Evolutionary conservation across 2,797 vertebrate genomes (phyloP), one percentile per base, ranked within the genome.

Genomic region (Tragopan temminckii): DNA sequence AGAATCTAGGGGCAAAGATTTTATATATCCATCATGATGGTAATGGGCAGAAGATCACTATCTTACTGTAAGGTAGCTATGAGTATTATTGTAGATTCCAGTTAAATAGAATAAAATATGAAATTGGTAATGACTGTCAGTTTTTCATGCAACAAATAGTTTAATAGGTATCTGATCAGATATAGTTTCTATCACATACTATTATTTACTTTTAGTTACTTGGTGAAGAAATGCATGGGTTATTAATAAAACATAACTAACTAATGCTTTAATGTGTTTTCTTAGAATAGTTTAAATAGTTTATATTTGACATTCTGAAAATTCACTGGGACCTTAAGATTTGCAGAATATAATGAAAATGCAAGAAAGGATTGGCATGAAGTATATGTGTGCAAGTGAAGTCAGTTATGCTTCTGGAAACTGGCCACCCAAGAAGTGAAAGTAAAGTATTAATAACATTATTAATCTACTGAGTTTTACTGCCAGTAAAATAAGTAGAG

Each of bases 391-490:
- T 90, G 81, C 53, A 80, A 82, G 57, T 55, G 16, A 43, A 78
- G 72, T 66, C 46, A 77, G 58, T 82, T 85, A 24, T 1, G 9
- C 72, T 76, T 72, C 81, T 89, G 40, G 87, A 94, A 87, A 83
- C 58, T 25, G 90, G 85, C 94, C 93, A 95, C 92, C 86, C 93
- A 95, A 63, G 93, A 83, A 96, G 59, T 61, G 85, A 93, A 75
- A 92, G 53, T 42, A 7, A 78, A 55, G 63, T 90, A 92, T 93
- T 89, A 94, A 90, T 92, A 80, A 85, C 59, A 16, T 66, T 92
- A 68, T 85, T 94, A 95, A 95, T 93, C 85, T 91, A 38, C 78
- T 69, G 76, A 89, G 81, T 83, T 95, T 91, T 90, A 93, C 92
- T 91, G 91, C 88, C 74, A 84, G 74, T 57, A 70, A 88, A 95